Percentiles rank a stretch among this genome's conserved stretches.
phyloP scores from a whole-genome alignment of 2,888 invertebrate genomes.

The Dendrolimus houi region DNA sequence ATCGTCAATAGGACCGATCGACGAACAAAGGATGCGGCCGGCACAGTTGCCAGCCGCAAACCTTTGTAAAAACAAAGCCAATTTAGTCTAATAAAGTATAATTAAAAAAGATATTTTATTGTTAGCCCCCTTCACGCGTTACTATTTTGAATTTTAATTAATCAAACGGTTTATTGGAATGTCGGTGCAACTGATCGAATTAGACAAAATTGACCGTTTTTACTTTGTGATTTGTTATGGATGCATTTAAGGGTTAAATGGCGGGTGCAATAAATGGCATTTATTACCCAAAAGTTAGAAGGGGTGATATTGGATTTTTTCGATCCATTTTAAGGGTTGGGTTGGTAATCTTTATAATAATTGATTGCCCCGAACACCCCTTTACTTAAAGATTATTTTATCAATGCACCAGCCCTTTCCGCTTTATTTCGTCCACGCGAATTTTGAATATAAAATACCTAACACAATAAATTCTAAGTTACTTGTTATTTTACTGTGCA shows the following conservation, averaged over 20 bases:
- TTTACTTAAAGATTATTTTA: too few species aligned
- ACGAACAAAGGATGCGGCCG: constrained; percentile 52
- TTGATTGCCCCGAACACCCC: too few species aligned
- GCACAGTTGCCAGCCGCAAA: constrained; percentile 32
- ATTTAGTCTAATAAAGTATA: constrained; percentile 66
- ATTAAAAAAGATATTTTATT: constrained; percentile 69
- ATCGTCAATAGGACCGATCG: constrained; percentile 68
- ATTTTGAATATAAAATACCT: too few species aligned
- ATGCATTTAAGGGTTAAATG: constrained; percentile 36
- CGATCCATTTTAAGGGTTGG: too few species aligned
- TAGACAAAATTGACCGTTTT: constrained; percentile 37
- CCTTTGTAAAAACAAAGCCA: constrained; percentile 62
- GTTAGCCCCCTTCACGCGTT: constrained; percentile 57
- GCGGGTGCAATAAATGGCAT: constrained; percentile 48
- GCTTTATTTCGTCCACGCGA: too few species aligned
- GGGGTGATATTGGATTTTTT: background rate
- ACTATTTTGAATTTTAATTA: constrained; percentile 56
- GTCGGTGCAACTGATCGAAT: constrained; percentile 46
- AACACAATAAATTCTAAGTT: too few species aligned
- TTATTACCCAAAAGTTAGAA: background rate
- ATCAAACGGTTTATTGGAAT: constrained; percentile 51
- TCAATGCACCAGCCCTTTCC: too few species aligned
- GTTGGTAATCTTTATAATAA: too few species aligned
- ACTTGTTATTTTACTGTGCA: too few species aligned
- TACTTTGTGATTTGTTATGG: constrained; percentile 58